Conservation (phyloP, 2,797 vertebrate species). For the Ciconia nigra region DNA sequence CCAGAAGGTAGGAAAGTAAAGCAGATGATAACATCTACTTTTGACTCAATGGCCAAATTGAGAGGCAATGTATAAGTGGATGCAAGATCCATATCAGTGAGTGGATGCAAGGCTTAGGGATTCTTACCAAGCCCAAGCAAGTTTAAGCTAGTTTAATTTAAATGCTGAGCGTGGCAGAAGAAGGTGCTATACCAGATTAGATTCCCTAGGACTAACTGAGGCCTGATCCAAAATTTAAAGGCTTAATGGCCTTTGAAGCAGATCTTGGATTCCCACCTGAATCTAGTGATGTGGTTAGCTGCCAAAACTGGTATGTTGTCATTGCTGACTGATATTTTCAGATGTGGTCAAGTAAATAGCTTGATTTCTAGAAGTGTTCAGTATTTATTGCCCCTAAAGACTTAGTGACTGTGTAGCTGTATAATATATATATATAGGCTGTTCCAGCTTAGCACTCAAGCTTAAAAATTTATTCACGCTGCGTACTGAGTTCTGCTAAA, state of each 20-base stretch:
- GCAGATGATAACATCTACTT: conserved; percentile 27
- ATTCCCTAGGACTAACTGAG: neutral
- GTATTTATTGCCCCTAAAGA: neutral
- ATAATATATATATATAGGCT: neutral
- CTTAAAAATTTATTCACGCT: neutral
- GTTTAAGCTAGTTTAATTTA: conserved; percentile 15
- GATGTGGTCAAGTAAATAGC: neutral
- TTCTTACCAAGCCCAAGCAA: neutral
- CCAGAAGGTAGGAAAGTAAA: neutral
- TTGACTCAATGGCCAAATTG: neutral
- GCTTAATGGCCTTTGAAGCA: neutral
- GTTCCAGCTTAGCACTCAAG: neutral
- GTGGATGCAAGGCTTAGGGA: neutral
- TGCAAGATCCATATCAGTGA: neutral
- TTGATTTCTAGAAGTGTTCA: neutral
- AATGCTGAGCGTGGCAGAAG: neutral
- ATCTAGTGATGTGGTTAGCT: neutral
- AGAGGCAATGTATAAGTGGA: neutral
- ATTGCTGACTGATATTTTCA: neutral
- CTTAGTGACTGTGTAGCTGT: neutral
- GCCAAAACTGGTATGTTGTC: neutral
- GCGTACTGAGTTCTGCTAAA: neutral
- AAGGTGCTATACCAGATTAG: neutral
- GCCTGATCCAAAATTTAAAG: conserved; percentile 1
- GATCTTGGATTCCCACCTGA: neutral